phyloP scores from a whole-genome alignment of 2,888 invertebrate species.

The Argyresthia albistria region DNA sequence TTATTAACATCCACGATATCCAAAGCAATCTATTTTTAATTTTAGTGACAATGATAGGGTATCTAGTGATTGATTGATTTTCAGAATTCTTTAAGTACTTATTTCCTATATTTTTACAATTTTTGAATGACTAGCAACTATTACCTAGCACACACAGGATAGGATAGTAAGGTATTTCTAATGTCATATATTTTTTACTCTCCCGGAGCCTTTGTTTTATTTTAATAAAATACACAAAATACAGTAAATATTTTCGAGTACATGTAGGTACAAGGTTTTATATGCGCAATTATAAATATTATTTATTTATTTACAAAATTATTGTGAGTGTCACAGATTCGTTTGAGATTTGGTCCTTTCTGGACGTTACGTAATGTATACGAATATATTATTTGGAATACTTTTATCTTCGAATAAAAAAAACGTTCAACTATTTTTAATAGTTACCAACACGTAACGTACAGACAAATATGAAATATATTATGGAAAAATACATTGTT shows the following conservation, averaged over 20 bases:
- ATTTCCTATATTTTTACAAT: too few relatives aligned
- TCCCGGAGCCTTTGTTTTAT: constrained; percentile 31
- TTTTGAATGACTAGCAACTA: too few relatives aligned
- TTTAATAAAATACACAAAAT: constrained; percentile 11
- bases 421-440: too few relatives aligned
- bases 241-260: constrained; percentile 4
- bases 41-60: not conserved
- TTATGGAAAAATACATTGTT: too few relatives aligned
- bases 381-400: not conserved
- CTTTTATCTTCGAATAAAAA: too few relatives aligned
- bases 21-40: not conserved
- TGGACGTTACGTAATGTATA: constrained; percentile 1
- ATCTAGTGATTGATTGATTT: too few relatives aligned
- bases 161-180: too few relatives aligned
- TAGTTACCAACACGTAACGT: too few relatives aligned
- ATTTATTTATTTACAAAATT: constrained; percentile 50
- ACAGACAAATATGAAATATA: too few relatives aligned
- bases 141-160: too few relatives aligned
- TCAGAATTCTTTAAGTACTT: too few relatives aligned
- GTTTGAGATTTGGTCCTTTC: constrained; percentile 36
- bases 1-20: constrained; percentile 5
- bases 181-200: constrained; percentile 31
- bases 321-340: constrained; percentile 67
- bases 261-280: not conserved
- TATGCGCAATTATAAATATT: not conserved